phyloP scores from a whole-genome alignment of 2,888 invertebrate species.

The Drosophila pegasa region DNA sequence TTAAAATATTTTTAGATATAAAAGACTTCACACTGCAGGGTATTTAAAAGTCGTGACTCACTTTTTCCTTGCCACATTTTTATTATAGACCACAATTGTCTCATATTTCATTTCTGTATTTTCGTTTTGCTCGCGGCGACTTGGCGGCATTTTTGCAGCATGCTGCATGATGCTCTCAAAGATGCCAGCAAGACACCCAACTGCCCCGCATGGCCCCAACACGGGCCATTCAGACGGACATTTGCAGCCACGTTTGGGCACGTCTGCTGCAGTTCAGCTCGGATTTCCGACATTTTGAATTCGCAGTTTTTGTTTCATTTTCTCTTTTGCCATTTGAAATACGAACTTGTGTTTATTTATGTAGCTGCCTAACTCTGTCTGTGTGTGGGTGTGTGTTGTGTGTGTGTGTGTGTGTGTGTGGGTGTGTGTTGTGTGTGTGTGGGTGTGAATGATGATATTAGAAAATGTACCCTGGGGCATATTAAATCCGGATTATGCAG shows the following conservation, averaged over 20 bases:
- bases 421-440: constrained; percentile 13
- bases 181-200: constrained; percentile 14
- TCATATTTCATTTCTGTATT: constrained; percentile 40
- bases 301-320: constrained; percentile 21
- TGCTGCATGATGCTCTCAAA: constrained; percentile 37
- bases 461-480: constrained; percentile 40
- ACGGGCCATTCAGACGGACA: constrained; percentile 27
- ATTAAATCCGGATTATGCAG: constrained; percentile 37
- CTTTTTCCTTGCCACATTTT: constrained; percentile 9
- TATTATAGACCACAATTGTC: constrained; percentile 41
- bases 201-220: neutral
- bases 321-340: constrained; percentile 39
- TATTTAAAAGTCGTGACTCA: neutral
- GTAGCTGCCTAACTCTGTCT: constrained; percentile 9
- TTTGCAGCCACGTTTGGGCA: constrained; percentile 29
- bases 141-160: constrained; percentile 50
- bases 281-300: constrained; percentile 48
- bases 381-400: constrained; percentile 17
- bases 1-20: neutral
- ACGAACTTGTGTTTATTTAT: constrained; percentile 48
- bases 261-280: constrained; percentile 40
- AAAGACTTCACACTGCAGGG: neutral
- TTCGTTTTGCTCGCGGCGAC: constrained; percentile 49
- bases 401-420: constrained; percentile 12
- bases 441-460: constrained; percentile 15